Evolutionary conservation across 2,888 invertebrate genomes (phyloP).

Genomic region (Prenolepis imparis): DNA sequence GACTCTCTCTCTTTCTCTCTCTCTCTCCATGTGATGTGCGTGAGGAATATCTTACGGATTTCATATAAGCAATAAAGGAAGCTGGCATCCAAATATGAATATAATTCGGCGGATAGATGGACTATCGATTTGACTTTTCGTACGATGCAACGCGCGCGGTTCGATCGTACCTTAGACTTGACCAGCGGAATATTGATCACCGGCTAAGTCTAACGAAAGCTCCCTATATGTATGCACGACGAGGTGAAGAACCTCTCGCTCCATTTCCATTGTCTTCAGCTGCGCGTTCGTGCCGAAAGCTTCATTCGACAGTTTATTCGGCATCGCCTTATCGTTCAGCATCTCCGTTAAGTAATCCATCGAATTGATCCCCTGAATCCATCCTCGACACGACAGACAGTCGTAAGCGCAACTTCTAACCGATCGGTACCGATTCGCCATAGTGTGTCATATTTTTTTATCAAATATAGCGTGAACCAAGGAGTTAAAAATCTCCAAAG

Average conservation of each 20-base stretch:
- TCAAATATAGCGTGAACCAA: neutral
- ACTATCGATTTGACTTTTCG: slow-evolving; percentile 32
- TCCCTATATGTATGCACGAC: slow-evolving; percentile 57
- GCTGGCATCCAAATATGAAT: neutral
- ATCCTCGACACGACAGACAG: slow-evolving; percentile 7
- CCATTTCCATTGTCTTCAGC: slow-evolving; percentile 75
- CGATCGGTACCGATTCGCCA: neutral
- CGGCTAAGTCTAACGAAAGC: slow-evolving; percentile 57
- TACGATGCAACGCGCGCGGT: slow-evolving; percentile 25
- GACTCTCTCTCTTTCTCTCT: neutral
- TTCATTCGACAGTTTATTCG: slow-evolving; percentile 45
- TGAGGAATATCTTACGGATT: neutral
- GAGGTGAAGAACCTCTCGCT: slow-evolving; percentile 84
- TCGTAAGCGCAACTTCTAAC: neutral
- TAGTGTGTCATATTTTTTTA: neutral
- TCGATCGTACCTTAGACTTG: slow-evolving; percentile 68
- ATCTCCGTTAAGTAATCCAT: slow-evolving; percentile 13
- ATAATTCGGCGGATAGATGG: neutral
- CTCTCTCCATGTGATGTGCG: neutral
- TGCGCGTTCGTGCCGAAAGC: slow-evolving; percentile 45
- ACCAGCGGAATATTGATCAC: slow-evolving; percentile 80
- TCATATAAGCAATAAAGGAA: neutral
- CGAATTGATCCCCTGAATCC: slow-evolving; percentile 13
- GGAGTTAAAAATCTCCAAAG: neutral
- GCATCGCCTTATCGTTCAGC: slow-evolving; percentile 23